Base-by-base conservation (phyloP, 2,888 invertebrate genomes). In the Iphiclides podalirius region DNA sequence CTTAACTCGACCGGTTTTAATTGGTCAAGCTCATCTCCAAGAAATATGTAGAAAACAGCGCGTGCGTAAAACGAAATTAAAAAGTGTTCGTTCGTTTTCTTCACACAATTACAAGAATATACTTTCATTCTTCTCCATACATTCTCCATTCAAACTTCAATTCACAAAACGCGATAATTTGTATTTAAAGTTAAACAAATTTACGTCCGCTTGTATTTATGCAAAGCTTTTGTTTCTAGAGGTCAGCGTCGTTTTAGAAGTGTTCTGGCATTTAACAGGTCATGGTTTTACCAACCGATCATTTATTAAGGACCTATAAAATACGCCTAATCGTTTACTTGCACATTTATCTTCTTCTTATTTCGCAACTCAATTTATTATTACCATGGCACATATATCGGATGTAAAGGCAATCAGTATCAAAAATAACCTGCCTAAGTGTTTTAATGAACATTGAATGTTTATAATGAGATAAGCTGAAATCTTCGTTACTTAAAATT, bases 1-100 rank as follows among this genome's bases (percentile, higher is more conserved):
- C 40, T 41, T 41, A 41, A 47, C 41, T 41, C 39, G 28, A 47
- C 47, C 35, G 47, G 47, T 47, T 36, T 26, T n/a, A n/a, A 31
- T n/a, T 8, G 26, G 9, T 26, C 4, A 16, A 35, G n/a, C 8
- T n/a, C 14, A 15, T 35, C 15, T 35, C 8, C n/a, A 13, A n/a
- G 9, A 7, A 7, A 11, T 17, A 6, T 0, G 26, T 9, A 26
- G 9, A 26, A 4, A 26, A 26, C 1, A 3, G 26, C 9, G 9
- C 9, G 20, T 20, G 20, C 3, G 6, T 26, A 6, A 26, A 26
- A 17, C n/a, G n/a, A n/a, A n/a, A n/a, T n/a, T n/a, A n/a, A n/a
- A n/a, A n/a, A n/a, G n/a, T n/a, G n/a, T n/a, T n/a, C n/a, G n/a
- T n/a, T n/a, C n/a, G n/a, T n/a, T n/a, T n/a, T n/a, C n/a, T n/a